Conservation (phyloP, 2,888 invertebrate species). For the Lepidochrysops patricia region DNA sequence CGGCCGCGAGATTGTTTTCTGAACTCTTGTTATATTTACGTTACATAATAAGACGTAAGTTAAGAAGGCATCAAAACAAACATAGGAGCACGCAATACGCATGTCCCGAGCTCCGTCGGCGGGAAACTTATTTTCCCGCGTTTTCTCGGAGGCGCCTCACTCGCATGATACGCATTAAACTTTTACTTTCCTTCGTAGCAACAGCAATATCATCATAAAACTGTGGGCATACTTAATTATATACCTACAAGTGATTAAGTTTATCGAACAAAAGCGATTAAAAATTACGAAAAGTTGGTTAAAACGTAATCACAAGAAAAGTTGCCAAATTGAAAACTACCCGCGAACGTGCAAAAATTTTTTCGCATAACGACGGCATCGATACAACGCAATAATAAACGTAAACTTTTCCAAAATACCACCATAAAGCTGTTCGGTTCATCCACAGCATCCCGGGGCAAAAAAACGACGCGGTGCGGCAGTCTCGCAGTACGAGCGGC, state of each 20-base stretch:
- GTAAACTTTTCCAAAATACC: slow-evolving; percentile 25
- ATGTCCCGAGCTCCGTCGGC: slow-evolving; percentile 57
- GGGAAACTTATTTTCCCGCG: slow-evolving; percentile 71
- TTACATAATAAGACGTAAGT: not conserved
- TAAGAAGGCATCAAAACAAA: not conserved
- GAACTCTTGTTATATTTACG: not conserved
- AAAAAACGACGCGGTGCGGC: slow-evolving; percentile 45
- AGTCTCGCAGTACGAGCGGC: slow-evolving; percentile 62
- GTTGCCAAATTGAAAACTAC: no score
- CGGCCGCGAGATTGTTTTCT: not conserved
- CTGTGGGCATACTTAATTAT: no score
- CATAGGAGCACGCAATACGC: slow-evolving; percentile 60
- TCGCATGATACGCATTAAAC: slow-evolving; percentile 50
- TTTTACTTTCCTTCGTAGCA: slow-evolving; percentile 8
- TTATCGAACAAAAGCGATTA: no score
- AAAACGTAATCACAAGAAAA: not conserved
- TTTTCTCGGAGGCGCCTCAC: slow-evolving; percentile 49
- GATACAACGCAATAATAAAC: slow-evolving; percentile 6
- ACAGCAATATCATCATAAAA: not conserved
- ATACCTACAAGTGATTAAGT: no score
- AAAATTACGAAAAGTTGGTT: no score
- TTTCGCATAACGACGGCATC: not conserved
- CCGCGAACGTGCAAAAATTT: no score
- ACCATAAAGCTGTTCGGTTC: slow-evolving; percentile 28
- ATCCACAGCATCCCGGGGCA: slow-evolving; percentile 52